Base-by-base conservation (phyloP, 2,113 vertebrate species). In the Seriola rivoliana region DNA sequence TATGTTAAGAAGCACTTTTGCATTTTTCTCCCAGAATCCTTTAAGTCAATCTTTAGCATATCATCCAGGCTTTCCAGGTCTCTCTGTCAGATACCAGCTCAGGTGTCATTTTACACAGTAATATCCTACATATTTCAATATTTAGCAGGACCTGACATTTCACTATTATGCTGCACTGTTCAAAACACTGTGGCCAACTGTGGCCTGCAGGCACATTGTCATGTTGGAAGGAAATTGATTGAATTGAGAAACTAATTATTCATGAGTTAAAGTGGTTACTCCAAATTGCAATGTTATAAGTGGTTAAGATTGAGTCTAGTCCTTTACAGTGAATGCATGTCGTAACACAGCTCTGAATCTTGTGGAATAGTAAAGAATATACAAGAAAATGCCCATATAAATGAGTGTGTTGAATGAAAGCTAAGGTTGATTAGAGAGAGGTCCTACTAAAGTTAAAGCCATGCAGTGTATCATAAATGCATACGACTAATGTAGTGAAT, bases 181-280 rank as follows among this genome's bases (percentile, higher is more conserved):
- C 36, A 67, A 59, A 81, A 68, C 36, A 63, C 32, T 16, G 64
- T 60, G 63, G 42, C 42, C 21, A 54, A 48, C 48, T 65, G 72
- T 60, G 50, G 42, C 60, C 75, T 58, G 54, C 44, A 50, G 74
- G 70, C 65, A 69, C 7, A 40, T 64, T 65, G 76, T 71, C 62
- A 32, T 19, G 32, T 34, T 40, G 69, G 16, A 76, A 78, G 46
- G 71, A 80, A 79, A 89, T 68, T 75, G 78, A 89, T 86, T 87
- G 72, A 55, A 55, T 70, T 32, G 40, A 65, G 68, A 75, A 77
- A 79, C 76, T 81, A 86, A 88, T 90, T 74, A 83, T 89, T 90
- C 59, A 87, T 79, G 78, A 89, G 64, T 32, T 17, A 80, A 75
- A 78, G 62, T 82, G 69, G 46, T 63, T 82, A 11, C 70, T 76